Evolutionary conservation across 2,888 invertebrate genomes (phyloP).

Genomic region (Allophyes oxyacanthae): DNA sequence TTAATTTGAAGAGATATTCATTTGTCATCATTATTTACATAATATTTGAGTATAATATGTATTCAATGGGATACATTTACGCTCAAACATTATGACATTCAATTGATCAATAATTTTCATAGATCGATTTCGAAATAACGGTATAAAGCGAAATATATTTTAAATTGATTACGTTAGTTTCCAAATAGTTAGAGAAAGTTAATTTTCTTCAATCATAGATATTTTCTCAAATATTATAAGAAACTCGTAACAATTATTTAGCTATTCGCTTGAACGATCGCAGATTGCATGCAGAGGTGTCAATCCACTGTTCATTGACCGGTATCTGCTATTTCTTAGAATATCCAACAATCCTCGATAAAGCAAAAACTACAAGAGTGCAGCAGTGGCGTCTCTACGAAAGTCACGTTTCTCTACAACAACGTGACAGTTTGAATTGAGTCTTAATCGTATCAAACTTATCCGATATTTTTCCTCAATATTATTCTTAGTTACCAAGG

Average conservation of each 20-base stretch:
- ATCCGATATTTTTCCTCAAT: conserved; percentile 15
- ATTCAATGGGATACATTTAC: too few relatives aligned
- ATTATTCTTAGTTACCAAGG: conserved; percentile 9
- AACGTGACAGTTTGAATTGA: conserved; percentile 13
- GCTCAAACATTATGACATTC: too few relatives aligned
- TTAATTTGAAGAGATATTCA: too few relatives aligned
- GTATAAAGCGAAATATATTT: not conserved
- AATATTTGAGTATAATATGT: not conserved
- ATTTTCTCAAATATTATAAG: conserved; percentile 13
- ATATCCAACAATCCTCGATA: conserved; percentile 29
- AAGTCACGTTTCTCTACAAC: conserved; percentile 25
- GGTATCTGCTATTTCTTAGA: conserved; percentile 55
- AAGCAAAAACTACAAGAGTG: conserved; percentile 7
- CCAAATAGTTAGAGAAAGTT: not conserved
- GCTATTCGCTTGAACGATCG: conserved; percentile 60
- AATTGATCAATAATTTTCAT: not conserved
- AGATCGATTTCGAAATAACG: not conserved
- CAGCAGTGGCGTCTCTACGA: conserved; percentile 2
- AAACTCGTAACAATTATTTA: conserved; percentile 21
- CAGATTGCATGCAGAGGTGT: conserved; percentile 65
- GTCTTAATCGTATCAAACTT: conserved; percentile 5
- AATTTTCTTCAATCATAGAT: conserved; percentile 8
- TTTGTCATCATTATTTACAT: too few relatives aligned
- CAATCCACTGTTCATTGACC: conserved; percentile 65
- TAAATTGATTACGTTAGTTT: not conserved